Base-by-base conservation (phyloP, 2,113 vertebrate species). In the Eupsittula cactorum region DNA sequence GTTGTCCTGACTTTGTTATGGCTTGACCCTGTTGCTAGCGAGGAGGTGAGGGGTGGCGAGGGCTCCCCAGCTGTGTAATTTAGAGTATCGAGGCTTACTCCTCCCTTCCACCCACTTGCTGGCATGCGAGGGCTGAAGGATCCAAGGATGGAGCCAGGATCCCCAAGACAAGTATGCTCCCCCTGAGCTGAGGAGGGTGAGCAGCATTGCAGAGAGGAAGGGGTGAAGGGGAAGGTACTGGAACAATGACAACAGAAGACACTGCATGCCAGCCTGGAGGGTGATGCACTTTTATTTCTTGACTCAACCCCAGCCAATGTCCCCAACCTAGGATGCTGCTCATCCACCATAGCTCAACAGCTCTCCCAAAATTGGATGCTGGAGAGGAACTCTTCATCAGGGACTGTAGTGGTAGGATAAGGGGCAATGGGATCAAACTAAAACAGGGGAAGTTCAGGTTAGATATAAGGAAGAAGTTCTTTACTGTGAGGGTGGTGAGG, bases 41-140 rank as follows among this genome's bases (percentile, higher is more conserved):
- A 76, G 81, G 78, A 94, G 90, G n/a, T 80, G 68, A 91, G 82
- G 49, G 75, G 63, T 60, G 88, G 79, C 2, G 5, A 83, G 65
- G 82, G 74, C 25, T 91, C 35, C 70, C n/a, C 44, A 52, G 65
- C 37, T 44, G 7, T 70, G 41, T 92, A 88, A 93, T 93, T 96
- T 86, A 96, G 44, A 83, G 6, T 73, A 76, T 62, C 0, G 0
- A 84, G 52, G 88, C 10, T 79, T 53, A 84, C 41, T 85, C 77
- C 88, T 94, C 83, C 57, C 52, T 95, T 84, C 90, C 88, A 82
- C 95, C 88, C 63, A 90, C 92, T 96, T 60, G 39, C 47, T 55
- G 33, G 18, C 4, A 1, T 41, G 49, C 1, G 11, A 81, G 49
- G 63, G 44, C 57, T 79, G 77, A 63, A 82, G 70, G 70, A 88